Evolutionary conservation across 2,113 vertebrate species (phyloP), one percentile per base, ranked within the genome.

Genomic region (Psettodes erumei): DNA sequence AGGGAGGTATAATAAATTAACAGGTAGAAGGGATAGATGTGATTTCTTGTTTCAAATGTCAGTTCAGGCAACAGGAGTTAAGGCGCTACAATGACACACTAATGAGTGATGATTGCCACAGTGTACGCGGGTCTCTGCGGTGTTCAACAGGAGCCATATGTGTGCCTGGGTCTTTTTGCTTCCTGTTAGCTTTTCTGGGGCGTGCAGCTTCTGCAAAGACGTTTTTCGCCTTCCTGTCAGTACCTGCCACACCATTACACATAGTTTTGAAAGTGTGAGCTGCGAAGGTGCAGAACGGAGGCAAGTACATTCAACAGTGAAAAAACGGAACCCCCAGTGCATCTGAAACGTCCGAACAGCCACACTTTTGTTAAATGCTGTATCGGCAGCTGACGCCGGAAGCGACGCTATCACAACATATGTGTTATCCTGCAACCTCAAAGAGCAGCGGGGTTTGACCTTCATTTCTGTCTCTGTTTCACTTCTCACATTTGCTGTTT

Each of bases 111-210:
- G 47, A 4, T 27, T 9, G 6, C 15, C 5, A 38, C 7, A 27
- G 12, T 18, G 27, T 50, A 19, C 21, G 7, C 4, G 6, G 2
- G 7, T 58, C 12, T 50, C 7, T 13, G 3, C 32, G 15, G 5
- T 23, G 10, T 65, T 54, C 3, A 19, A 1, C 2, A 9, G 18
- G 43, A 53, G 10, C 11, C 7, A 40, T 2, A 3, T 3, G 33
- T 9, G 13, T 51, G 66, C 16, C 4, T 43, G 15, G 1, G 8
- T 27, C n/a, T n/a, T 80, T 68, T 82, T 72, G 82, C 85, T 90
- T 93, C 91, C 87, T 89, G 72, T 86, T 78, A 32, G 60, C 40
- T 9, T 30, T 23, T 54, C 1, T n/a, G n/a, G 12, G 27, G 56
- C 0, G 51, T 72, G 59, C 8, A 1, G 54, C 50, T 47, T 75